phyloP scores from a whole-genome alignment of 2,888 invertebrate species.

The Hemistola chrysoprasaria region DNA sequence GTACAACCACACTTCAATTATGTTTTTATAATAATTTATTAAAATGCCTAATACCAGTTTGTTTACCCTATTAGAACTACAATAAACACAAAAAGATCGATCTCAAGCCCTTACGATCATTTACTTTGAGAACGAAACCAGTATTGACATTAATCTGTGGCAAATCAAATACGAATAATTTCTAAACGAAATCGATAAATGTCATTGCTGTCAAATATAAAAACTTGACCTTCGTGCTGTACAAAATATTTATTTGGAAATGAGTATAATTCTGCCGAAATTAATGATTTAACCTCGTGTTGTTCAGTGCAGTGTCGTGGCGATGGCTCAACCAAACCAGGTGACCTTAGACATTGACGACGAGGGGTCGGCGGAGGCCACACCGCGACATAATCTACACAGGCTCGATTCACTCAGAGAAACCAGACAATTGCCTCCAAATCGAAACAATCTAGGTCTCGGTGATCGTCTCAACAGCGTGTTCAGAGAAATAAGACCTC shows the following conservation, averaged over 20 bases:
- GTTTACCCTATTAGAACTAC: too few species aligned
- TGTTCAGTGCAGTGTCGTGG: constrained; percentile 11
- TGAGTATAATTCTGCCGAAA: constrained; percentile 18
- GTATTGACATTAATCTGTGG: too few species aligned
- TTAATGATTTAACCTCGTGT: not conserved
- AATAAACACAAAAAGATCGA: too few species aligned
- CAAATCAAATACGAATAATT: not conserved
- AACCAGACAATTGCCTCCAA: constrained; percentile 50
- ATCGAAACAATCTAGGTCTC: constrained; percentile 62
- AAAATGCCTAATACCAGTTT: too few species aligned
- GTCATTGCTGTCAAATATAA: constrained; percentile 21
- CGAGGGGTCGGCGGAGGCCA: constrained; percentile 51
- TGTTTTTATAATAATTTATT: too few species aligned
- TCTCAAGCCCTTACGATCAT: too few species aligned
- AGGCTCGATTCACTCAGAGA: constrained; percentile 54
- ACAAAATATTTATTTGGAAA: constrained; percentile 46
- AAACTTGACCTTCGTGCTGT: constrained; percentile 35
- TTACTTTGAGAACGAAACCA: too few species aligned
- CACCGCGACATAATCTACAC: constrained; percentile 54
- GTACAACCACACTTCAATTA: too few species aligned
- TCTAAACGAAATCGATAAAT: constrained; percentile 5
- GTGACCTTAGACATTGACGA: constrained; percentile 70
- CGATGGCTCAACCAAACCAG: constrained; percentile 70
- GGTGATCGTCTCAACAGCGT: constrained; percentile 72
- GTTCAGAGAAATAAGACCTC: constrained; percentile 85